Percentiles rank a stretch among this genome's conserved stretches.
Evolutionary conservation across 2,113 vertebrate species (phyloP).

Genomic region (human): DNA sequence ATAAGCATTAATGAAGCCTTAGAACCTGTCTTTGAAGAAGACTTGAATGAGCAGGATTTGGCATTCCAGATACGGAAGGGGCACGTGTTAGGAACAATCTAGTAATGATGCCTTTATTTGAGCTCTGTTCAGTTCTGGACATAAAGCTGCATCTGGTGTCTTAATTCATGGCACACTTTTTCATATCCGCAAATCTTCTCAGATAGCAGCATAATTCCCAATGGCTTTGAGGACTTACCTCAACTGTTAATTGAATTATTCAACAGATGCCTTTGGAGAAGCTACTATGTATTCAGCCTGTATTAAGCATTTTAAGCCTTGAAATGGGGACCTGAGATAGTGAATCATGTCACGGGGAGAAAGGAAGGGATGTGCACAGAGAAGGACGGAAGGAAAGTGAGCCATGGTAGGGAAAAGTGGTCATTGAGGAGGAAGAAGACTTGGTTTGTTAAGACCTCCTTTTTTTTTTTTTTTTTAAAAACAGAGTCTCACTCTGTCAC

Average conservation of each 20-base stretch:
- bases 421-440: neutral
- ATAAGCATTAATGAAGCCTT: slow-evolving; percentile 23
- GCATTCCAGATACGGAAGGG: neutral
- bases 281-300: neutral
- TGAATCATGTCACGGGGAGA: neutral
- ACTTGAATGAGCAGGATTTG: slow-evolving; percentile 33
- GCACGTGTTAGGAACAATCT: neutral
- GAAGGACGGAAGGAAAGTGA: neutral
- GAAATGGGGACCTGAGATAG: neutral
- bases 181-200: neutral
- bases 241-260: neutral
- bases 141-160: neutral
- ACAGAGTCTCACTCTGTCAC: too few relatives aligned
- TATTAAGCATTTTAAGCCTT: neutral
- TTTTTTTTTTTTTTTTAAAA: too few relatives aligned
- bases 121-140: neutral
- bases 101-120: neutral
- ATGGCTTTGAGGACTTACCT: neutral
- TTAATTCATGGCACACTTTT: neutral
- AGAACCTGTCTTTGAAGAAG: slow-evolving; percentile 42
- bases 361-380: neutral
- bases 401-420: neutral
- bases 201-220: neutral
- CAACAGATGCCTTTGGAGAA: neutral
- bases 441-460: neutral